Conservation (phyloP, 2,113 vertebrate genomes). For the Poicephalus gulielmi region DNA sequence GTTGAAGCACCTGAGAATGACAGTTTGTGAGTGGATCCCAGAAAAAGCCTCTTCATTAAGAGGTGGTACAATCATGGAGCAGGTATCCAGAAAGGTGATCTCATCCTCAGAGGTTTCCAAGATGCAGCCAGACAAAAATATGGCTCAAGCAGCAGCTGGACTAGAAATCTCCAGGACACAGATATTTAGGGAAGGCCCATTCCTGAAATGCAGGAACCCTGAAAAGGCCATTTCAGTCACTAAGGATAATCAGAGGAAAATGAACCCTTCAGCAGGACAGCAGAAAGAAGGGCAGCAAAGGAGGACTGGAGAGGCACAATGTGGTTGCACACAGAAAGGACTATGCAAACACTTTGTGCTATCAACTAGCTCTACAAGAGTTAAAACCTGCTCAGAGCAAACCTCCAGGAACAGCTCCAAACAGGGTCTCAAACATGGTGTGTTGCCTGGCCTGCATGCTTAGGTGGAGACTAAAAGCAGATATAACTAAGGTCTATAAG, state of each 20-base stretch:
- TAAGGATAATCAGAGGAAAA: not conserved
- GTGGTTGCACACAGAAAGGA: not conserved
- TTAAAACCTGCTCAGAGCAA: not conserved
- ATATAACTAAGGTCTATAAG: not conserved
- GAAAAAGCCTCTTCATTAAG: not conserved
- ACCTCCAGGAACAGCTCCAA: not conserved
- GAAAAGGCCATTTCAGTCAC: not conserved
- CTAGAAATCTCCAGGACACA: not conserved
- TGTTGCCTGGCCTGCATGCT: not conserved
- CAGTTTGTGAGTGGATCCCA: not conserved
- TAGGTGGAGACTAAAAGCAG: not conserved
- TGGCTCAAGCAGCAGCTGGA: not conserved
- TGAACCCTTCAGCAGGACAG: not conserved
- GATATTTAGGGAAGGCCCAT: not conserved
- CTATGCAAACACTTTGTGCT: not conserved
- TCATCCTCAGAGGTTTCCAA: not conserved
- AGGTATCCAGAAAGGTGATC: not conserved
- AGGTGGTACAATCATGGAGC: not conserved
- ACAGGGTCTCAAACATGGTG: not conserved
- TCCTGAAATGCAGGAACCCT: not conserved
- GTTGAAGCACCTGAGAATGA: not conserved
- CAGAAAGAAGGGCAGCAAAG: not conserved
- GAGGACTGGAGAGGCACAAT: not conserved
- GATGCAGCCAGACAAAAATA: not conserved
- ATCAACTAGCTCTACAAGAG: not conserved